Conservation (phyloP, 2,888 invertebrate genomes). For the Apamea epomidion region DNA sequence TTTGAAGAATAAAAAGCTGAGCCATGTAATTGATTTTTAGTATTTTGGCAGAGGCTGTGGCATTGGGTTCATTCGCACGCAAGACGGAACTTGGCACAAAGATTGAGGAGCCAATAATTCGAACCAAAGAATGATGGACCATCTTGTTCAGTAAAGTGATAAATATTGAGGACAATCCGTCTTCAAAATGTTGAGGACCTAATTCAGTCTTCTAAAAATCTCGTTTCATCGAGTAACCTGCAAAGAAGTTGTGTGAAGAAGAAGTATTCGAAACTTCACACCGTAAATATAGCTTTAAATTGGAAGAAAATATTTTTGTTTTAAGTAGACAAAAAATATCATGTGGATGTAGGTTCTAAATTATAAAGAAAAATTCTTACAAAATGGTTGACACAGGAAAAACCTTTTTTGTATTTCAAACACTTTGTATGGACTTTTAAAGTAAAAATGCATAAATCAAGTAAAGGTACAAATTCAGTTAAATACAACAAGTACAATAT, state of each 20-base stretch:
- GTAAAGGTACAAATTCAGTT: not conserved
- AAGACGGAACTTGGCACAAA: conserved; percentile 11
- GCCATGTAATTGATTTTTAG: conserved; percentile 30
- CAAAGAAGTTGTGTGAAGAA: not conserved
- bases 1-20: conserved; percentile 30
- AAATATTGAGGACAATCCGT: conserved; percentile 1
- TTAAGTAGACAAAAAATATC: not conserved
- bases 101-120: not conserved
- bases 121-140: not conserved
- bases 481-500: conserved; percentile 18
- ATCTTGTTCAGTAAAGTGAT: conserved; percentile 1
- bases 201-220: not conserved
- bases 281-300: not conserved
- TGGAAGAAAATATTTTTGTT: not conserved
- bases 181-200: not conserved
- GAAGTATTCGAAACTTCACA: not conserved
- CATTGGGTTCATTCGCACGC: conserved; percentile 12
- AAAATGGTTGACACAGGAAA: not conserved
- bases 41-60: conserved; percentile 23
- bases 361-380: not conserved
- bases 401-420: not conserved
- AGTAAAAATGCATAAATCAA: not conserved
- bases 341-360: not conserved
- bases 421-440: not conserved
- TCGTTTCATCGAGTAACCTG: not conserved